Evolutionary conservation across 2,113 vertebrate genomes (phyloP), one percentile per base, ranked within the genome.

Genomic region (Callocephalon fimbriatum): DNA sequence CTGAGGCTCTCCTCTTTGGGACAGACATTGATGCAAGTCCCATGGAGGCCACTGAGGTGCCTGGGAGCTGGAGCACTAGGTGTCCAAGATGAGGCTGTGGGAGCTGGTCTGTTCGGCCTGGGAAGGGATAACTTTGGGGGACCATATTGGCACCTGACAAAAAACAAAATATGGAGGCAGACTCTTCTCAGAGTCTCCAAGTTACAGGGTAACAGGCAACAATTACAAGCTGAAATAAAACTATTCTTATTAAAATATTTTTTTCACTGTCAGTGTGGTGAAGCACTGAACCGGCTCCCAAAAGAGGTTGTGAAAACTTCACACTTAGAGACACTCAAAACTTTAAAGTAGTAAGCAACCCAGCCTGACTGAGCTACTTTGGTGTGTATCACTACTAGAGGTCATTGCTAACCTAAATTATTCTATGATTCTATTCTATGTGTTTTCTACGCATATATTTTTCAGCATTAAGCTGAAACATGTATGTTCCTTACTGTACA

Each of bases 121-220:
- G 17, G 29, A 75, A 83, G 8, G 5, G 15, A 35, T 58, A 31
- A 32, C 9, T 76, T 53, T 68, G 9, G 4, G 4, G 4, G 2
- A 9, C 7, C 19, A 54, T 63, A 40, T 0, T 37, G n/a, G 15
- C 7, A 3, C 10, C 31, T 3, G 1, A 59, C 0, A 40, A 31
- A 59, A 79, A 66, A 62, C 6, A 75, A 59, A 72, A 72, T 17
- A 53, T 1, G 2, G 29, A 82, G 12, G 7, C 12, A 61, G 29
- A 18, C 8, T 37, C 17, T 54, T 70, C 61, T 77, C 19, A 84
- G 38, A 59, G 9, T 4, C 23, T 76, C 53, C 48, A 18, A 61
- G 29, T 47, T 63, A 72, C 6, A 80, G 13, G 19, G 51, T 13
- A 5, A 53, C 4, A 90, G 23, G 23, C 18, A 86, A 83, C 9